Evolutionary conservation across 2,797 vertebrate genomes (phyloP).

Genomic region (Tokudaia tokunoshimensis): DNA sequence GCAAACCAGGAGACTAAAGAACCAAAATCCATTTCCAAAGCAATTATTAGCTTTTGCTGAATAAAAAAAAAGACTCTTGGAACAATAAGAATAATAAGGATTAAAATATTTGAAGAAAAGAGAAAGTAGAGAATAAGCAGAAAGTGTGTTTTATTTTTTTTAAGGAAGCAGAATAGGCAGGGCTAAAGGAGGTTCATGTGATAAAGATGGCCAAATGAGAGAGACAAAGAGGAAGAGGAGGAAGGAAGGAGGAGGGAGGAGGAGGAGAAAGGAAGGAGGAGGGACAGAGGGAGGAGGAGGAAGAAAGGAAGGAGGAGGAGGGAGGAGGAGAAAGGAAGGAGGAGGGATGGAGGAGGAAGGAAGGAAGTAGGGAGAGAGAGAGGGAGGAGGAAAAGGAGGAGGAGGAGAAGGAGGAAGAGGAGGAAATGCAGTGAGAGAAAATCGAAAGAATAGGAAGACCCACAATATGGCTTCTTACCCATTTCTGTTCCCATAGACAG

Average conservation of each 20-base stretch:
- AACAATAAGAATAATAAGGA: neutral
- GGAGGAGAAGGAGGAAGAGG: neutral
- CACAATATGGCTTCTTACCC: neutral
- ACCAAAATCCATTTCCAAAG: neutral
- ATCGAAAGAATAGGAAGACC: accelerated
- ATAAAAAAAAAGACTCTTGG: neutral
- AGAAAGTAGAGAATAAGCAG: conserved; percentile 53
- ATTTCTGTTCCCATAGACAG: neutral
- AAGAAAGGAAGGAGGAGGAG: no score
- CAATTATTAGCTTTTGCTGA: neutral
- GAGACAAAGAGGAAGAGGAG: no score
- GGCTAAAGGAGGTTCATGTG: neutral
- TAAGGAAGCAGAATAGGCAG: neutral
- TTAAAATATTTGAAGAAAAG: conserved; percentile 24
- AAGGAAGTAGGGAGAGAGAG: no score
- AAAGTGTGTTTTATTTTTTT: neutral
- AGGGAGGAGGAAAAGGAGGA: no score
- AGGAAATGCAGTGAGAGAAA: neutral
- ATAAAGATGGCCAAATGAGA: no score
- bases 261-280: accelerated
- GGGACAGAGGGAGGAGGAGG: no score
- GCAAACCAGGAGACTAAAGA: neutral
- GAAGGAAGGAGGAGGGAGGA: accelerated
- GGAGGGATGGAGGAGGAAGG: no score
- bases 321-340: neutral